Evolutionary conservation across 2,797 vertebrate genomes (phyloP).

Genomic region (Artibeus jamaicensis): DNA sequence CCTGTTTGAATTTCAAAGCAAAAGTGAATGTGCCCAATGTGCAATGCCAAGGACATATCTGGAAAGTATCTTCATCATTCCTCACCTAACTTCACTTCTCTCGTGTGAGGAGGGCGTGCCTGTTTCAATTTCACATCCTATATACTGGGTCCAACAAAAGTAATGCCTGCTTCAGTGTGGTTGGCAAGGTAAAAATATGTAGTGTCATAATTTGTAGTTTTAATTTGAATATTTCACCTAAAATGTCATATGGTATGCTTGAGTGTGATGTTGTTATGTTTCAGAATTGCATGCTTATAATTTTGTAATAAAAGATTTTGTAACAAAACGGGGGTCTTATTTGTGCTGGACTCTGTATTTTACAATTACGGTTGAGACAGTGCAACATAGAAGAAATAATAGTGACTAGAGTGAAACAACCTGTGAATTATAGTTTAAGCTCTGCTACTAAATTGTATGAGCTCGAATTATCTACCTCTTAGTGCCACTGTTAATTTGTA

Average conservation of each 20-base stretch:
- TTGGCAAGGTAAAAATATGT: no score
- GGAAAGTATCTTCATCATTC: background rate
- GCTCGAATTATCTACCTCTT: background rate
- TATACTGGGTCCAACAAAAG: background rate
- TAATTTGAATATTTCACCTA: no score
- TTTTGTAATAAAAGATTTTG: no score
- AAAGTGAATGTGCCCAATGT: background rate
- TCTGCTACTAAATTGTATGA: background rate
- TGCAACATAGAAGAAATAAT: background rate
- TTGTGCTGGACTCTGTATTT: background rate
- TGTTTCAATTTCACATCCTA: conserved; percentile 16
- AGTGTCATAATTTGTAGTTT: no score
- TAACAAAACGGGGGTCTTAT: no score
- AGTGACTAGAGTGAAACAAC: background rate
- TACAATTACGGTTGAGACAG: background rate
- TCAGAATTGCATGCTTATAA: no score
- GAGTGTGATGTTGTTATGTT: no score
- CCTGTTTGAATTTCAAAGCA: conserved; percentile 36
- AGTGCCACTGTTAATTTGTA: background rate
- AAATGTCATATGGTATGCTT: no score
- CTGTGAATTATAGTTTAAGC: conserved; percentile 21
- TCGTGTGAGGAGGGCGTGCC: background rate
- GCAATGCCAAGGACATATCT: background rate
- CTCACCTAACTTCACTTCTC: background rate
- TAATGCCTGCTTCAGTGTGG: no score